Conservation (phyloP, 2,797 vertebrate species). For the Pipistrellus pygmaeus region DNA sequence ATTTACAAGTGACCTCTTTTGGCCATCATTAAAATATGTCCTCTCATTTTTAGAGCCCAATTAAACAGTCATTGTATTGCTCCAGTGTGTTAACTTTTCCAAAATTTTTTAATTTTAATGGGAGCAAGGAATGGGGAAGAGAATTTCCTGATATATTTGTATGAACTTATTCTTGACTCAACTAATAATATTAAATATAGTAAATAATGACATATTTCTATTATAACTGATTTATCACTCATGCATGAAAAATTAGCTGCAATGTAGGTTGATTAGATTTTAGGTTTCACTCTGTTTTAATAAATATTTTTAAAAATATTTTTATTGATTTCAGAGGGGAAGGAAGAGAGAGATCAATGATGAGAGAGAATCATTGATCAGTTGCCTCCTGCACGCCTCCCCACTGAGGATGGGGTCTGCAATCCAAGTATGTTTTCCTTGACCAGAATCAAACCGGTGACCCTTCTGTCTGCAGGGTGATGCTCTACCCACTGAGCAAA, state of each 20-base stretch:
- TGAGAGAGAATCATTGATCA: too few species aligned
- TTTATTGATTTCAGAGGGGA: too few species aligned
- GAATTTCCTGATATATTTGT: constrained; percentile 38
- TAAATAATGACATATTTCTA: constrained; percentile 40
- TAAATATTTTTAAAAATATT: not conserved
- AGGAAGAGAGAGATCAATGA: too few species aligned
- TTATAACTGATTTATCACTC: constrained; percentile 55
- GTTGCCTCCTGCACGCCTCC: too few species aligned
- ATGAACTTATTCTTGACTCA: constrained; percentile 14
- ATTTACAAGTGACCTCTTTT: constrained; percentile 16
- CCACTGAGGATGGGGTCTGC: too few species aligned
- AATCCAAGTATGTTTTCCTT: too few species aligned
- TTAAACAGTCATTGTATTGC: constrained; percentile 5
- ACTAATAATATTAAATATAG: constrained; percentile 45
- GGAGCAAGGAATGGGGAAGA: not conserved
- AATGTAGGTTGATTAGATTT: constrained; percentile 28
- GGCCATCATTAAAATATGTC: constrained; percentile 34
- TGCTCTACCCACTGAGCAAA: too few species aligned
- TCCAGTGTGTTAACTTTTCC: constrained; percentile 24
- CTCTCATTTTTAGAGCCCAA: constrained; percentile 44
- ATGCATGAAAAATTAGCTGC: constrained; percentile 37
- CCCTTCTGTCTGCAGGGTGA: too few species aligned
- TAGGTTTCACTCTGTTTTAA: constrained; percentile 47
- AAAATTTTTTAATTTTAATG: constrained; percentile 10
- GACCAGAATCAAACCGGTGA: too few species aligned